A percentile compares a stretch with the other conserved stretches of the same genome.
These are phyloP conservation scores for Istiophorus platypterus DNA, from an alignment of 2,113 vertebrate species.

Conservation along the genomic window DNA sequence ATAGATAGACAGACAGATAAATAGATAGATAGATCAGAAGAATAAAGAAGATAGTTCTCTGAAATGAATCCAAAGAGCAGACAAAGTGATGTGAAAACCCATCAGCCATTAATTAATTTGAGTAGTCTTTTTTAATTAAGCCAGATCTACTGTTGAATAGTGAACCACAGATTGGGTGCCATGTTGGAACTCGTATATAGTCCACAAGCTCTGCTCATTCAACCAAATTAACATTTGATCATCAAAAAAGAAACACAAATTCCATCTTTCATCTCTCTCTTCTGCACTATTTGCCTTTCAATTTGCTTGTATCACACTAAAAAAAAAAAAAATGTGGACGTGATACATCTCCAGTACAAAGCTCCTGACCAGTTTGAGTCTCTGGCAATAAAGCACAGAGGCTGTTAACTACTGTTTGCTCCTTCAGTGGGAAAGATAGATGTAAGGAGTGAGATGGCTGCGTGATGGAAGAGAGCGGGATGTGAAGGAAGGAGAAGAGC, in stretches of 20 bases:
- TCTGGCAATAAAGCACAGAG: conserved; percentile 68
- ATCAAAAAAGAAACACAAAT: conserved; percentile 68
- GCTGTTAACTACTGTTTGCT: conserved; percentile 58
- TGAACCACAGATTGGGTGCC: conserved; percentile 62
- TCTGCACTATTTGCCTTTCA: conserved; percentile 47
- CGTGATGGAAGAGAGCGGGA: conserved; percentile 53
- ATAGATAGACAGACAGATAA: conserved; percentile 34
- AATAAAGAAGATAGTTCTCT: conserved; percentile 2
- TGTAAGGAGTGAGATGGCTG: conserved; percentile 55
- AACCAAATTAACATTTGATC: conserved; percentile 64
- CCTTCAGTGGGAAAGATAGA: conserved; percentile 58
- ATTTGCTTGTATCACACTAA: conserved; percentile 46
- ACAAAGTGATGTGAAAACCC: conserved; percentile 51
- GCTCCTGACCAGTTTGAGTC: conserved; percentile 65
- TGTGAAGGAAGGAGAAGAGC: conserved; percentile 28
- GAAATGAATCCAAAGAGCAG: conserved; percentile 30
- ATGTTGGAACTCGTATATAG: conserved; percentile 62
- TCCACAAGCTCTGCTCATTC: conserved; percentile 56
- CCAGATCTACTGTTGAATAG: conserved; percentile 61
- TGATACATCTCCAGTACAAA: conserved; percentile 66
- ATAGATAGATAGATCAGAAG: conserved; percentile 30
- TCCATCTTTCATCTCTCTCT: conserved; percentile 53
- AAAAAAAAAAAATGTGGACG: conserved; percentile 25
- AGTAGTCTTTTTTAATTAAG: conserved; percentile 71
- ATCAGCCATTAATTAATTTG: conserved; percentile 66